Evolutionary conservation across 1,140 invertebrate genomes (phyloP).

Genomic region (Hyphantria cunea): DNA sequence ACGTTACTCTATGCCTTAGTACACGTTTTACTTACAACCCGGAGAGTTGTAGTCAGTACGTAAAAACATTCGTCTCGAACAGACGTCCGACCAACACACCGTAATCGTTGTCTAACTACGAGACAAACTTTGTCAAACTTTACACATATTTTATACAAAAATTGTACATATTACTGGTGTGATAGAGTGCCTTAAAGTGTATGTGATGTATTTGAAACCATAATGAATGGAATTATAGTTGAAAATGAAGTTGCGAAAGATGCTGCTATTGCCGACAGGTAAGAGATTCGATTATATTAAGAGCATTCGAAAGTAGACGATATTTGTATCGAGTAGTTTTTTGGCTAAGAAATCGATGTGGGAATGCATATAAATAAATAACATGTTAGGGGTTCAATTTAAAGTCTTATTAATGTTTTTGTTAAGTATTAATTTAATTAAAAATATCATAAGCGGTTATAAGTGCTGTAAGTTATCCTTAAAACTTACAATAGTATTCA

Average conservation of each 20-base stretch:
- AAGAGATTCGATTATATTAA: conserved; percentile 24
- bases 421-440: no score
- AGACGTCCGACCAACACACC: neutral
- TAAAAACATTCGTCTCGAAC: neutral
- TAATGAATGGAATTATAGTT: conserved; percentile 45
- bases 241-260: conserved; percentile 36
- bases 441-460: no score
- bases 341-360: neutral
- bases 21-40: neutral
- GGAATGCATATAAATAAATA: no score
- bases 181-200: conserved; percentile 30
- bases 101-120: neutral
- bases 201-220: conserved; percentile 27
- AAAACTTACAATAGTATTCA: no score
- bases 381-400: no score
- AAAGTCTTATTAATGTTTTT: no score
- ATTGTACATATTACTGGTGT: conserved; percentile 9
- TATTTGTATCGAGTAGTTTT: neutral
- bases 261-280: conserved; percentile 47
- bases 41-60: conserved; percentile 2
- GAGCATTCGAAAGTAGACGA: neutral
- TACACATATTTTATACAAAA: neutral
- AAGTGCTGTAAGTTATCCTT: no score
- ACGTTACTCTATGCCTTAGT: conserved; percentile 1
- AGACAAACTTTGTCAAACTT: conserved; percentile 17